These are phyloP conservation scores for Paedocypris sp. DNA, from an alignment of 2,113 vertebrate species.

Conservation along the genomic window DNA sequence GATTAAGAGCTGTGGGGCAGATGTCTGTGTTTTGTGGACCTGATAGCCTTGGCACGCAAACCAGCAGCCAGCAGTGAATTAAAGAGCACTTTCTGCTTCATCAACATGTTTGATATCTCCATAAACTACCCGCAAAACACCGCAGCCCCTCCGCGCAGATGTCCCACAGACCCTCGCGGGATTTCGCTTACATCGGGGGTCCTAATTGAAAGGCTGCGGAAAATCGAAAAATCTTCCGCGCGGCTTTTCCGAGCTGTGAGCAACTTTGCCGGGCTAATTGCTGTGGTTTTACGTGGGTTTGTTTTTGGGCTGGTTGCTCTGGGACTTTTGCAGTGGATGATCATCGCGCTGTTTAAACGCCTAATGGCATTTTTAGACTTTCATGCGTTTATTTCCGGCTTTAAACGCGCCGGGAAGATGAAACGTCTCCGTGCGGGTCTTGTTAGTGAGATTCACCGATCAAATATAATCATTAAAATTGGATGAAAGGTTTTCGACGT, in stretches of 20 bases:
- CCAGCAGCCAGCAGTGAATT: constrained; percentile 35
- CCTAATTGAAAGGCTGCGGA: constrained; percentile 13
- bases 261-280: constrained; percentile 1
- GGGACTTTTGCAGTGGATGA: not conserved
- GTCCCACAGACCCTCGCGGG: constrained; percentile 8
- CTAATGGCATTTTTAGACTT: not conserved
- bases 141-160: constrained; percentile 25
- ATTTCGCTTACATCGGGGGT: constrained; percentile 6
- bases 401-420: not conserved
- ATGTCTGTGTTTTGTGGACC: constrained; percentile 30
- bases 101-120: constrained; percentile 46
- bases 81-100: constrained; percentile 38
- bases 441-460: no score
- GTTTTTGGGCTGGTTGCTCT: not conserved
- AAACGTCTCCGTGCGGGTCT: not conserved
- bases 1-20: constrained; percentile 36
- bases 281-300: not conserved
- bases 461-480: no score
- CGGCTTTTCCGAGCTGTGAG: not conserved
- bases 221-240: constrained; percentile 1
- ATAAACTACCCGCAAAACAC: constrained; percentile 26
- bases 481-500: no score
- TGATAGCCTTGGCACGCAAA: constrained; percentile 36
- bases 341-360: not conserved
- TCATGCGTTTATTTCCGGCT: not conserved